These are phyloP conservation scores for Nothobranchius furzeri DNA, from an alignment of 2,113 vertebrate species.

Conservation along the genomic window DNA sequence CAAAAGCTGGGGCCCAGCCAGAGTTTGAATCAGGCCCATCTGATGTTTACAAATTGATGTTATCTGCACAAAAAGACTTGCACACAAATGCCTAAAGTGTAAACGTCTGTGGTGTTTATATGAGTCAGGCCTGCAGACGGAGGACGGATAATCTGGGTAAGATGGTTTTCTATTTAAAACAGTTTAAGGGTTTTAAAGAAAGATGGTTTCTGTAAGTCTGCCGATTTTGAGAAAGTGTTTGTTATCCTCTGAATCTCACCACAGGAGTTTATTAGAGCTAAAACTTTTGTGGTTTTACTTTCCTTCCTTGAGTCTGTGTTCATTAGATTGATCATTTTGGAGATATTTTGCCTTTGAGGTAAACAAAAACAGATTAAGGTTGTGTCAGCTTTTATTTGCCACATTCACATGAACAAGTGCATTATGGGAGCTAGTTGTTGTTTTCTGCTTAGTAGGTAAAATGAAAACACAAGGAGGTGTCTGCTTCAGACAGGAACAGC, in stretches of 20 bases:
- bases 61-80: slow-evolving; percentile 44
- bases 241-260: slow-evolving; percentile 1
- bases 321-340: too few species aligned
- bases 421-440: not conserved
- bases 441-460: not conserved
- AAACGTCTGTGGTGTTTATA: slow-evolving; percentile 29
- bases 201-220: slow-evolving; percentile 20
- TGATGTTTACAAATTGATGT: slow-evolving; percentile 58
- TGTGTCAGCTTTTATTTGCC: slow-evolving; percentile 27
- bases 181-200: slow-evolving; percentile 12
- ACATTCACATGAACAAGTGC: not conserved
- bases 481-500: slow-evolving; percentile 9
- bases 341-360: slow-evolving; percentile 47
- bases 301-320: too few species aligned
- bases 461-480: slow-evolving; percentile 18
- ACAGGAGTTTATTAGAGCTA: slow-evolving; percentile 2
- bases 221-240: slow-evolving; percentile 10
- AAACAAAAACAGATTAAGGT: slow-evolving; percentile 46
- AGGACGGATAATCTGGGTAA: slow-evolving; percentile 16
- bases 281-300: not conserved
- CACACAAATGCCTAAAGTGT: slow-evolving; percentile 19
- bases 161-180: slow-evolving; percentile 45
- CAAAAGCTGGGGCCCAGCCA: too few species aligned
- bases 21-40: slow-evolving; percentile 52
- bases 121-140: slow-evolving; percentile 42